Evolutionary conservation across 2,113 vertebrate species (phyloP).

Genomic region (Motacilla alba): DNA sequence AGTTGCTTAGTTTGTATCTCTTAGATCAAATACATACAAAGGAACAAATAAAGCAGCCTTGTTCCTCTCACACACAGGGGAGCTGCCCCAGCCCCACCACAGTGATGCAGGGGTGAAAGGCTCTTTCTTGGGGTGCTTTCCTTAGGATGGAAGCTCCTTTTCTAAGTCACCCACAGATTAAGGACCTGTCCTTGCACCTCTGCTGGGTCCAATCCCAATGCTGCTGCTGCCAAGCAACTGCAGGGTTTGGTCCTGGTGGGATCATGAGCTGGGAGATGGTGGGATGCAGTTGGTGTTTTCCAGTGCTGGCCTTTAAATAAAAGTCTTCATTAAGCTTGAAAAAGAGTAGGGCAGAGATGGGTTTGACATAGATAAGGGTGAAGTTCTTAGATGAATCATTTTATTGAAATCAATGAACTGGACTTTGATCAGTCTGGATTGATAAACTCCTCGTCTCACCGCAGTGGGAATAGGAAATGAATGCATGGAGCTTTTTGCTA

Average conservation of each 20-base stretch:
- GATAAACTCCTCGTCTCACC: neutral
- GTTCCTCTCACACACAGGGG: neutral
- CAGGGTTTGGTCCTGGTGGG: accelerated
- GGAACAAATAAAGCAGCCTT: neutral
- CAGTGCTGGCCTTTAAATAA: neutral
- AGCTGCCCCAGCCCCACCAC: neutral
- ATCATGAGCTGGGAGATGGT: neutral
- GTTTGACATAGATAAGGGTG: neutral
- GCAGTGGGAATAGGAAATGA: constrained; percentile 41
- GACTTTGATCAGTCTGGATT: neutral
- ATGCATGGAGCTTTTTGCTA: neutral
- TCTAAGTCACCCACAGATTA: neutral
- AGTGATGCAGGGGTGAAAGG: accelerated
- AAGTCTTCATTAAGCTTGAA: neutral
- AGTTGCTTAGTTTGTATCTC: constrained; percentile 36
- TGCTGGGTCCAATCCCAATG: neutral
- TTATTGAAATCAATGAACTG: constrained; percentile 14
- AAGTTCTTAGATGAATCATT: neutral
- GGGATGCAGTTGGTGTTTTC: neutral
- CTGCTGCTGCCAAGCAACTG: neutral
- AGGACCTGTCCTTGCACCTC: neutral
- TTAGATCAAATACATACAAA: constrained; percentile 44
- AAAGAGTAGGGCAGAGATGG: neutral
- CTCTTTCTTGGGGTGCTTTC: neutral
- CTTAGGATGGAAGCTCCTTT: neutral